phyloP scores from a whole-genome alignment of 2,888 invertebrate species.

The Scelioninae gen. 1 region DNA sequence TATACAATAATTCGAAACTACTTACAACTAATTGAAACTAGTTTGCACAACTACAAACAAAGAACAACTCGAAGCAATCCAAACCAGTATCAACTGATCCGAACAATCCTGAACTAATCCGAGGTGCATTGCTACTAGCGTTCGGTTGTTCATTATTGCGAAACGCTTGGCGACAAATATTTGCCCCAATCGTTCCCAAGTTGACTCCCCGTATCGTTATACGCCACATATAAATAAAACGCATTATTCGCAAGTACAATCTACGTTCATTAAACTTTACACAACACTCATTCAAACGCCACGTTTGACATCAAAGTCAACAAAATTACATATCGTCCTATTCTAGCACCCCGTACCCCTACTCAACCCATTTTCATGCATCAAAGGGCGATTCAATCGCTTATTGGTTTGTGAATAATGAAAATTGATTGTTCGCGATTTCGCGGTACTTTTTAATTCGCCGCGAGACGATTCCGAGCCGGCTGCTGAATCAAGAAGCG shows the following conservation, averaged over 20 bases:
- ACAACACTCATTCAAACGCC: constrained; percentile 24
- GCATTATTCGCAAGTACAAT: constrained; percentile 31
- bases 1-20: constrained; percentile 19
- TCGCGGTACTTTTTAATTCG: constrained; percentile 52
- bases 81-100: constrained; percentile 8
- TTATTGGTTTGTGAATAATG: constrained; percentile 58
- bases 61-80: constrained; percentile 10
- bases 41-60: constrained; percentile 9
- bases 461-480: background rate
- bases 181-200: constrained; percentile 33
- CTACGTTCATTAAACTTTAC: constrained; percentile 53
- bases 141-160: constrained; percentile 38
- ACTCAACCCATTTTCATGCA: constrained; percentile 20
- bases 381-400: constrained; percentile 44
- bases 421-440: constrained; percentile 49
- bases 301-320: constrained; percentile 42
- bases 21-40: constrained; percentile 26
- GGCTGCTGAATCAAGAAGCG: constrained; percentile 52
- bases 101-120: constrained; percentile 36
- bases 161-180: constrained; percentile 38
- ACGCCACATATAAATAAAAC: constrained; percentile 45
- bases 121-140: background rate
- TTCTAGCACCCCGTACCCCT: no score
- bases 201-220: constrained; percentile 28
- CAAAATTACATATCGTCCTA: constrained; percentile 39